phyloP scores from a whole-genome alignment of 2,797 vertebrate genomes.

The Coreius guichenoti region DNA sequence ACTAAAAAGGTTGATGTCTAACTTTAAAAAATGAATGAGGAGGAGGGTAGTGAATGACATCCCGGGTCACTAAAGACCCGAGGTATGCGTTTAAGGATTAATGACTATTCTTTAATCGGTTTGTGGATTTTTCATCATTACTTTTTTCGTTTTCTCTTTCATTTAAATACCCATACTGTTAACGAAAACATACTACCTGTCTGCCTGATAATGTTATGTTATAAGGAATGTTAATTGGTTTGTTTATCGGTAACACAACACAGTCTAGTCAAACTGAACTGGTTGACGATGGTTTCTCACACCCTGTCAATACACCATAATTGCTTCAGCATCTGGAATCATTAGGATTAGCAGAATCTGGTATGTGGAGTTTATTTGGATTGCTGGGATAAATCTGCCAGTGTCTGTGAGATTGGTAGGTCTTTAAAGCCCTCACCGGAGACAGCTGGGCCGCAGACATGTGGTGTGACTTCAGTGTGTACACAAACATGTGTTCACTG shows the following conservation, averaged over 20 bases:
- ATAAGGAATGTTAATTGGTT: background rate
- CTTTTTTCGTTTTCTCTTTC: background rate
- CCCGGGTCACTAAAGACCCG: too few relatives aligned
- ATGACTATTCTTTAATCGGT: background rate
- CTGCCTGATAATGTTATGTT: background rate
- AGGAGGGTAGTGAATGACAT: too few relatives aligned
- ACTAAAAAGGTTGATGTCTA: too few relatives aligned
- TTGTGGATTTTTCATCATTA: background rate
- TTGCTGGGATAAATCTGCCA: conserved; percentile 38
- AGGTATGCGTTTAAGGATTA: background rate
- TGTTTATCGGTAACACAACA: background rate
- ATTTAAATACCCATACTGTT: background rate
- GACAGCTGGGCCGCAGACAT: conserved; percentile 35
- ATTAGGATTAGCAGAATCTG: conserved; percentile 30
- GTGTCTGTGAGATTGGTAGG: conserved; percentile 37
- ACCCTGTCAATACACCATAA: conserved; percentile 33
- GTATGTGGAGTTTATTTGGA: conserved; percentile 43
- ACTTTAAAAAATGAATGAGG: too few relatives aligned
- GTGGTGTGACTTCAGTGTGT: conserved; percentile 29
- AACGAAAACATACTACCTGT: background rate
- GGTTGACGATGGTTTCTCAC: conserved; percentile 23
- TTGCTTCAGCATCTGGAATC: conserved; percentile 55
- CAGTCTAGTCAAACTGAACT: background rate
- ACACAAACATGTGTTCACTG: conserved; percentile 21
- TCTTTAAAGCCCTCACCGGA: conserved; percentile 9